Base-by-base conservation (phyloP, 2,888 invertebrate genomes). In the Tricholauxania praeusta region DNA sequence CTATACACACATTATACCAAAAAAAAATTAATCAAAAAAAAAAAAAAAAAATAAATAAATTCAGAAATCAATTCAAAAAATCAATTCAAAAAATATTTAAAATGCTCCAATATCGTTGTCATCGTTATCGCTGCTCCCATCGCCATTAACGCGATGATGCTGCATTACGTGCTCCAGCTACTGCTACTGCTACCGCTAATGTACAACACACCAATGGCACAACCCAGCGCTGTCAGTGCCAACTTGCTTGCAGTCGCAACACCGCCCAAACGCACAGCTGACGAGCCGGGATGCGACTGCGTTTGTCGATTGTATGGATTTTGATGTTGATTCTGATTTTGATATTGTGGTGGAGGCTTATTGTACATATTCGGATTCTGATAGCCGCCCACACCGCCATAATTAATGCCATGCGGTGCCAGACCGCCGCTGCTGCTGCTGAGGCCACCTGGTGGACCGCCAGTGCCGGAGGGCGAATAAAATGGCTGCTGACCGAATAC, bases 341-440 rank as follows among this genome's bases (percentile, higher is more conserved):
- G 84, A 74, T 86, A 86, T 73, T 86, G 86, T 74, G 86, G 87
- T 81, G 86, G 86, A 77, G 86, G 87, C 78, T 86, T 86, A 73
- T 86, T 86, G 79, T 83, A 86, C 85, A 85, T 86, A 73, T 86
- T 86, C 78, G 87, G 86, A 79, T 85, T 86, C 72, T 81, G 78
- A 77, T 81, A 85, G 72, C 85, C 85, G 69, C 83, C 85, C 32
- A 77, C 63, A 72, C 75, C 76, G 15, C 77, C 78, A 65, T 79
- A 84, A 74, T 82, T 81, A 74, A 81, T 83, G 70, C 84, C 82
- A 60, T 81, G 82, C n/a, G 84, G 84, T 5, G 77, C 78, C 68
- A 85, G 80, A 63, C 85, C 79, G 47, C 84, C 85, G 66, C 84
- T 84, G 60, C 81, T 80, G 68, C 83, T 82, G 77, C 82, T 80